Evolutionary conservation across 2,113 vertebrate species (phyloP), one percentile per base, ranked within the genome.

Genomic region (Chlamydotis undulata): DNA sequence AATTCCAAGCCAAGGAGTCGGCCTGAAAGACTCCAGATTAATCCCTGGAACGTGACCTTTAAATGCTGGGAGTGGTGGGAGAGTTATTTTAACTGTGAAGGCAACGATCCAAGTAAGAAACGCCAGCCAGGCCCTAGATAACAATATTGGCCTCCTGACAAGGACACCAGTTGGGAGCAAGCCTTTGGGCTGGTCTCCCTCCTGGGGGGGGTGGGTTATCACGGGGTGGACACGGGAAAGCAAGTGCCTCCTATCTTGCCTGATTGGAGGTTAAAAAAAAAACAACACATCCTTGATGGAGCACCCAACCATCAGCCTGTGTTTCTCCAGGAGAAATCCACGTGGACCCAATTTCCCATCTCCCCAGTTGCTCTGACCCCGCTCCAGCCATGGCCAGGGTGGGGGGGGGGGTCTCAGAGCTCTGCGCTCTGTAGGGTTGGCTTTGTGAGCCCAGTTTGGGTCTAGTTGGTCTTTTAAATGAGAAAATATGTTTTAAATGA

Each of bases 21-120:
- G 56, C 53, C 77, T 41, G 53, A 82, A n/a, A 93, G n/a, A 39
- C 55, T 95, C 85, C 1, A 0, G n/a, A 74, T 96, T 83, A 83
- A 93, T 90, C 79, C 65, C 85, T 92, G 90, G 92, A 90, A 88
- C 35, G 17, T 83, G 94, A 93, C 90, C 92, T 97, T 96, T 96
- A 53, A 67, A 47, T 47, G 75, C 63, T 79, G 94, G 94, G 91
- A 94, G 96, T 55, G 93, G 86, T 84, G 83, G 39, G 53, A 94
- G 80, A 93, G 93, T 89, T 94, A 87, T 96, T 97, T 92, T 92
- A 89, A 45, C 91, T 67, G 60, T 0, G 0, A 26, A 93, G 96
- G 94, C 95, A 63, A 60, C 63, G 57, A 7, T 68, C 95, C 96
- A 96, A 45, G 7, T 9, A 21, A 78, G 65, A 78, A 87, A 84